phyloP scores from a whole-genome alignment of 92 coral and sea anemone genomes.

The Ricordea florida region DNA sequence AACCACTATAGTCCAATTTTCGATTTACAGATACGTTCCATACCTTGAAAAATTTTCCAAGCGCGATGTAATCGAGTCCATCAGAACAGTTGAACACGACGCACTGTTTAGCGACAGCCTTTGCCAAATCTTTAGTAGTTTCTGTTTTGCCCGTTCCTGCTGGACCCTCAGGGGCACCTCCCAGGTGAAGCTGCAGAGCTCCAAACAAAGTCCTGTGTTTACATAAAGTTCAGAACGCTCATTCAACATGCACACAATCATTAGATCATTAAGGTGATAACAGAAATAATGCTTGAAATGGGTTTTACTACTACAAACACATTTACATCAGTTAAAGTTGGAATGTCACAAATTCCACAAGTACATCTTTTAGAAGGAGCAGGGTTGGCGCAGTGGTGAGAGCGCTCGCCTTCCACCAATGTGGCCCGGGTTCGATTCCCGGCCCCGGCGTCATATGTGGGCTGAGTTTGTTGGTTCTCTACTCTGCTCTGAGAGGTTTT shows the following conservation, averaged over 20 bases:
- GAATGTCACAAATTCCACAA: not conserved
- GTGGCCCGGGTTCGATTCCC: too few relatives aligned
- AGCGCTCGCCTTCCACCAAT: too few relatives aligned
- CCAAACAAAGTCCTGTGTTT: conserved; percentile 81
- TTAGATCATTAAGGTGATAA: not conserved
- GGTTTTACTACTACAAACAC: too few relatives aligned
- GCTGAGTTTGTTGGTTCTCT: too few relatives aligned
- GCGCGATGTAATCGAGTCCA: conserved; percentile 87
- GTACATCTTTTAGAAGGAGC: too few relatives aligned
- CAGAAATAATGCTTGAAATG: too few relatives aligned
- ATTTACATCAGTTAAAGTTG: not conserved
- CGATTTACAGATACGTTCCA: not conserved
- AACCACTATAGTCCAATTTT: not conserved
- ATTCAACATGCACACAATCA: not conserved
- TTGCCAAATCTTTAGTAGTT: conserved; percentile 89
- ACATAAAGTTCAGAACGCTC: not conserved
- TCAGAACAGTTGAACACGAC: conserved; percentile 93
- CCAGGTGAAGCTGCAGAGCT: conserved; percentile 96
- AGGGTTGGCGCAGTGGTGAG: too few relatives aligned
- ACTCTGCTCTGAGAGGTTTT: too few relatives aligned
- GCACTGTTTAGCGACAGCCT: conserved; percentile 90
- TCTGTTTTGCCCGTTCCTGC: conserved; percentile 99
- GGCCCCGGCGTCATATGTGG: too few relatives aligned
- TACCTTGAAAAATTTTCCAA: conserved; percentile 92
- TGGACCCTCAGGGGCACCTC: conserved; percentile 99